These are phyloP conservation scores for Daboia siamensis DNA, from an alignment of 2,113 vertebrate species.

Conservation along the genomic window DNA sequence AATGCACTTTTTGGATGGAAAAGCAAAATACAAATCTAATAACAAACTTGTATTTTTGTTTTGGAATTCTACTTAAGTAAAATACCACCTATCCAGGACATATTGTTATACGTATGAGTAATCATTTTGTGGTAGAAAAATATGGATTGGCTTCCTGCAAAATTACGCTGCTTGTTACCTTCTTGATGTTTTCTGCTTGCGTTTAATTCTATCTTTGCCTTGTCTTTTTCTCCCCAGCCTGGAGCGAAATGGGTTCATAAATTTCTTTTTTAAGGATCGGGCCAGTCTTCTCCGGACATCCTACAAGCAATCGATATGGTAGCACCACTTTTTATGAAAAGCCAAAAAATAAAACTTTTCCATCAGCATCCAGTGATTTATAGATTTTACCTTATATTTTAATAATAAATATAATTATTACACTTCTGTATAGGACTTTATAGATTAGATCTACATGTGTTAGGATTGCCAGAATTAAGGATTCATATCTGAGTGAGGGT, in stretches of 20 bases:
- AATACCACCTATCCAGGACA: neutral
- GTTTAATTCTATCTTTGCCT: neutral
- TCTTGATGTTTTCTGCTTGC: neutral
- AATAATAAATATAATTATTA: neutral
- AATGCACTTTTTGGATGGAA: neutral
- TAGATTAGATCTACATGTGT: neutral
- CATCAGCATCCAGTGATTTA: neutral
- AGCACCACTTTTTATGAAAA: conserved; percentile 32
- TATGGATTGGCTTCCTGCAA: neutral
- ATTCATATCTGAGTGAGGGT: neutral
- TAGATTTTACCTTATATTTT: neutral
- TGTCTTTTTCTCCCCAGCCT: conserved; percentile 50
- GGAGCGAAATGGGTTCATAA: conserved; percentile 54
- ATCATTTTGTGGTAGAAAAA: neutral
- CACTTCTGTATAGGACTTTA: neutral
- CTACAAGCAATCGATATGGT: neutral
- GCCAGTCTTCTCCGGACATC: neutral
- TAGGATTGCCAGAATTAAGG: neutral
- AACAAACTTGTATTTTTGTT: neutral
- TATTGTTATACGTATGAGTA: neutral
- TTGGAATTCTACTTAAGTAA: neutral
- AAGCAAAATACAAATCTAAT: neutral
- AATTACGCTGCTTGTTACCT: neutral
- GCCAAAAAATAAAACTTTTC: conserved; percentile 52
- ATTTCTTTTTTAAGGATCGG: conserved; percentile 34